Base-by-base conservation (phyloP, 1,140 invertebrate genomes). In the Goniozus legneri region DNA sequence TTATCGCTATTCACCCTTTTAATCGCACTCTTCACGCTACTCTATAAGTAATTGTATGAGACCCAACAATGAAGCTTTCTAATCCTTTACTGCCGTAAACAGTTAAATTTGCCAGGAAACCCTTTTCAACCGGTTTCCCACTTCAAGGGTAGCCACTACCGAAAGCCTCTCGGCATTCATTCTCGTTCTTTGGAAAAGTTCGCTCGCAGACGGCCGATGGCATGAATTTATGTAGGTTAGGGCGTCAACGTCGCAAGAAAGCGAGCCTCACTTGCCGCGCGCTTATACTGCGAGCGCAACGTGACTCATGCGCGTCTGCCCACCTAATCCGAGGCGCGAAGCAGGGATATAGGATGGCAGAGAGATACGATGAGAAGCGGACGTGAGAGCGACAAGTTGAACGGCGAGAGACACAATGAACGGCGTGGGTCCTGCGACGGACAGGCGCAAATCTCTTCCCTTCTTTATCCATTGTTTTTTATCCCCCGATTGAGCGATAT, bases 211-310 rank as follows among this genome's bases (percentile, higher is more conserved):
- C 39, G 32, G 36, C 58, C 58, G 61, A 61, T 53, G 48, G 52
- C 55, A 52, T 44, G 50, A 52, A 62, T 61, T 61, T 58, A 62
- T 62, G 60, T 62, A 58, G 60, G 59, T 62, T 62, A 62, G 60
- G 60, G 59, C 60, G 59, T 62, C 59, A 59, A 62, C 45, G 34
- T 15, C 42, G 40, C 14, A 27, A 31, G 40, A 44, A 46, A 58
- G 54, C 51, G 58, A 62, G 62, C 58, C 57, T 44, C 48, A 58
- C 55, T 61, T 50, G 54, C 37, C 43, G n/a, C n/a, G n/a, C n/a
- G n/a, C n/a, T n/a, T n/a, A n/a, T n/a, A 22, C 34, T 27, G 27
- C 50, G 43, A 31, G 33, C 14, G 39, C 22, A n/a, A n/a, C 44
- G 52, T 62, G 60, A 62, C 50, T 62, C 60, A 62, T 62, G 44